phyloP scores from a whole-genome alignment of 2,113 vertebrate genomes.

The Porphyrio hochstetteri region DNA sequence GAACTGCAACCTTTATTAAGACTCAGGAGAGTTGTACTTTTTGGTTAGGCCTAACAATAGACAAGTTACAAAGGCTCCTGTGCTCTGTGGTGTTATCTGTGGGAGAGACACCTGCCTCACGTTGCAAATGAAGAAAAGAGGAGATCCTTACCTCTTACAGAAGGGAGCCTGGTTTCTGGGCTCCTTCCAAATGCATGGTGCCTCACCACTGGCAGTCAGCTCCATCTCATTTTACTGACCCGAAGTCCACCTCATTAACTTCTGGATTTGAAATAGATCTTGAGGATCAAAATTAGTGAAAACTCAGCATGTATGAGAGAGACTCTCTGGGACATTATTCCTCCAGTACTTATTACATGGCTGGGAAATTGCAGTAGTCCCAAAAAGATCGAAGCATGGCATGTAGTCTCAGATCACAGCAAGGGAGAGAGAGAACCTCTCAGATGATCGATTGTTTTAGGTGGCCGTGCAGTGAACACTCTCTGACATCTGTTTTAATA shows the following conservation, averaged over 20 bases:
- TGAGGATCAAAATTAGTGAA: background rate
- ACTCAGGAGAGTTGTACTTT: background rate
- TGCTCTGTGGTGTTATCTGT: background rate
- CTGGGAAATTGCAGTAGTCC: background rate
- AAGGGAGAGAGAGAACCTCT: background rate
- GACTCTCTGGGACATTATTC: background rate
- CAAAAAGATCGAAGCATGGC: background rate
- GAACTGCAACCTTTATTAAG: background rate
- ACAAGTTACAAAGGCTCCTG: background rate
- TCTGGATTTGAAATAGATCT: background rate
- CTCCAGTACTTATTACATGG: background rate
- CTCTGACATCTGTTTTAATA: background rate
- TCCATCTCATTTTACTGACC: background rate
- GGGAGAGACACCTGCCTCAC: background rate
- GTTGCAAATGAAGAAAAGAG: background rate
- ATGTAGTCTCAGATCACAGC: fast-evolving
- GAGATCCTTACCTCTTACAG: background rate
- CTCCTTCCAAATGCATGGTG: background rate
- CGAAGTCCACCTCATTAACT: background rate
- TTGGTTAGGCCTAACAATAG: background rate
- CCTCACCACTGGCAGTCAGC: background rate
- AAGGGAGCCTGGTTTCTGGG: background rate
- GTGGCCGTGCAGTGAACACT: background rate
- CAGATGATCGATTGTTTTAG: background rate
- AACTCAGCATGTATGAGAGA: background rate